phyloP scores from a whole-genome alignment of 2,113 vertebrate species.

The Charadrius vociferus region DNA sequence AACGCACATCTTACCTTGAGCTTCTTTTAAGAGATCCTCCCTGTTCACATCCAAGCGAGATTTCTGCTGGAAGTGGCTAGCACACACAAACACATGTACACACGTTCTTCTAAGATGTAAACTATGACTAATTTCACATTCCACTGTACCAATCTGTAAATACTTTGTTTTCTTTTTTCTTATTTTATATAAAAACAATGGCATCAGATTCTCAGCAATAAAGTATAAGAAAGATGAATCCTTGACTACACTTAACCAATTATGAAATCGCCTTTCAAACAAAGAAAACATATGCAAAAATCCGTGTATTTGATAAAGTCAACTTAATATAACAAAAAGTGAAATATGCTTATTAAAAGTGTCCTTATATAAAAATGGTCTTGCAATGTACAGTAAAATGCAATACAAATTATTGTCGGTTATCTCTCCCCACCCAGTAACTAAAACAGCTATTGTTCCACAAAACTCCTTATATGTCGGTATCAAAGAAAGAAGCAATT shows the following conservation, averaged over 20 bases:
- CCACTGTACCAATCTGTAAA: conserved; percentile 75
- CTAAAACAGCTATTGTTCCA: conserved; percentile 78
- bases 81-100: conserved; percentile 68
- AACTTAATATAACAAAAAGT: conserved; percentile 86
- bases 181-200: conserved; percentile 72
- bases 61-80: conserved; percentile 58
- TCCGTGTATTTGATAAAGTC: conserved; percentile 81
- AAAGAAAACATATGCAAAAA: conserved; percentile 83
- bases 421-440: conserved; percentile 76
- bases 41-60: conserved; percentile 34
- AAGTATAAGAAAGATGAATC: conserved; percentile 79
- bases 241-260: conserved; percentile 76
- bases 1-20: conserved; percentile 37
- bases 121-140: conserved; percentile 80
- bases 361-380: conserved; percentile 86
- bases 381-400: conserved; percentile 86
- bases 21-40: conserved; percentile 43
- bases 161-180: conserved; percentile 55
- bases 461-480: conserved; percentile 60
- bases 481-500: conserved; percentile 72
- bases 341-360: conserved; percentile 87
- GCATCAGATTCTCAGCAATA: conserved; percentile 75
- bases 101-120: conserved; percentile 74
- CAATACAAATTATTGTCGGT: conserved; percentile 82
- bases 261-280: conserved; percentile 79